Conservation (phyloP, 1,140 invertebrate species). For the Drosophila ambigua region DNA sequence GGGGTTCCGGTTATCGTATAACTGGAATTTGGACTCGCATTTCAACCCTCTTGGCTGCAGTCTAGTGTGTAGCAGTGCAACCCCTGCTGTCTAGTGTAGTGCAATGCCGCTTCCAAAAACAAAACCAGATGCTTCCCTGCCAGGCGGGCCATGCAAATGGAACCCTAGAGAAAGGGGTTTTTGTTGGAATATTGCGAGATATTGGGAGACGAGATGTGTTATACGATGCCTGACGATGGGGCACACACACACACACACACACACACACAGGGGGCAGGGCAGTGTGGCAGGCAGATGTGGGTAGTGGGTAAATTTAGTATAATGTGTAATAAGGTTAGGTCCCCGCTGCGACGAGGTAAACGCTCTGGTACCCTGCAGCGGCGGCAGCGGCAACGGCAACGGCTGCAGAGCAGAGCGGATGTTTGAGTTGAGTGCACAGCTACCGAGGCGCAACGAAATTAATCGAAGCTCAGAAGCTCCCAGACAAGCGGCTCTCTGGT, state of each 20-base stretch:
- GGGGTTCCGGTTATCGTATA: too few relatives aligned
- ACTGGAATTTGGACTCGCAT: too few relatives aligned
- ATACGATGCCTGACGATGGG: constrained; percentile 28
- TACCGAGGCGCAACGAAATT: constrained; percentile 80
- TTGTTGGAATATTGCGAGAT: too few relatives aligned
- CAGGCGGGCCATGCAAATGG: too few relatives aligned
- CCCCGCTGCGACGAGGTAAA: constrained; percentile 8
- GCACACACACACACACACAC: too few relatives aligned
- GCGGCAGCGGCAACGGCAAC: background rate
- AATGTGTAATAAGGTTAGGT: constrained; percentile 23
- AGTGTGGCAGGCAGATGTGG: constrained; percentile 7
- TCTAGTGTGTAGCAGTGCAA: too few relatives aligned
- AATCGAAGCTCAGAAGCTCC: constrained; percentile 64
- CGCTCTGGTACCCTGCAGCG: constrained; percentile 16
- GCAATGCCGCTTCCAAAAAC: background rate
- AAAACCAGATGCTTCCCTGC: too few relatives aligned
- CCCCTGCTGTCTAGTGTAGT: background rate
- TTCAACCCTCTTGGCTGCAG: too few relatives aligned
- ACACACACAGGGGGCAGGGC: background rate
- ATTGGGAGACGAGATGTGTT: constrained; percentile 12
- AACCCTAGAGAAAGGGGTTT: constrained; percentile 8
- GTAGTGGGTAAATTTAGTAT: constrained; percentile 15
- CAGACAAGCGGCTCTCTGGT: constrained; percentile 15
- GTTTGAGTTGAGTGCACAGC: constrained; percentile 79
- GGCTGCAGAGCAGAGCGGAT: constrained; percentile 57